Base-by-base conservation (phyloP, 2,113 vertebrate species). In the Butorides virescens region DNA sequence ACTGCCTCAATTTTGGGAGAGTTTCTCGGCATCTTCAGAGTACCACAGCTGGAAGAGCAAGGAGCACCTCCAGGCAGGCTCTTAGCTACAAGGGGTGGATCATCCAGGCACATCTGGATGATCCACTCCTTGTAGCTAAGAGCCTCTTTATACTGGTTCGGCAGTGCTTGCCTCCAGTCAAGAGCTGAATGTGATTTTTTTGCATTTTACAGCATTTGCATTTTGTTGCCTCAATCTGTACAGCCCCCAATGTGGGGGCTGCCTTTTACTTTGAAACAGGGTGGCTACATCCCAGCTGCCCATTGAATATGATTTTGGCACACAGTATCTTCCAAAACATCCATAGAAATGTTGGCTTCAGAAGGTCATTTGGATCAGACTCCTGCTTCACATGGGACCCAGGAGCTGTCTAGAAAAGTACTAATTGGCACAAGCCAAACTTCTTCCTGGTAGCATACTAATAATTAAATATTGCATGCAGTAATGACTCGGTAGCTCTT, bases 131-230 rank as follows among this genome's bases (percentile, higher is more conserved):
- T 32, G 29, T 68, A 68, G 23, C 14, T 46, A 68, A 73, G n/a
- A 89, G 29, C 19, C 22, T 71, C 21, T 75, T 46, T 42, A 11
- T 46, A n/a, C 8, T 34, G 39, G n/a, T 55, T 75, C 5, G 0
- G 39, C 30, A 49, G n/a, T 22, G 21, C 27, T 91, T 72, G 16
- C 16, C 29, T 72, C n/a, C 78, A 59, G 37, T 67, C 16, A 49
- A 55, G 42, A 72, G 49, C 30, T 44, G 30, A 79, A 53, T 2
- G 1, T 14, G 13, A 10, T 39, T 30, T 71, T 86, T 66, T 85
- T 73, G 11, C n/a, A 23, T 27, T 76, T 50, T 34, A 52, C 20
- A 37, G 4, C 26, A 52, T 9, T 10, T 13, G 4, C 0, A 0
- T 66, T 61, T 85, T 34, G 7, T 71, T 94, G 22, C 26, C 19